phyloP scores from a whole-genome alignment of 2,888 invertebrate species.

The Drosophila parthenogenetica region DNA sequence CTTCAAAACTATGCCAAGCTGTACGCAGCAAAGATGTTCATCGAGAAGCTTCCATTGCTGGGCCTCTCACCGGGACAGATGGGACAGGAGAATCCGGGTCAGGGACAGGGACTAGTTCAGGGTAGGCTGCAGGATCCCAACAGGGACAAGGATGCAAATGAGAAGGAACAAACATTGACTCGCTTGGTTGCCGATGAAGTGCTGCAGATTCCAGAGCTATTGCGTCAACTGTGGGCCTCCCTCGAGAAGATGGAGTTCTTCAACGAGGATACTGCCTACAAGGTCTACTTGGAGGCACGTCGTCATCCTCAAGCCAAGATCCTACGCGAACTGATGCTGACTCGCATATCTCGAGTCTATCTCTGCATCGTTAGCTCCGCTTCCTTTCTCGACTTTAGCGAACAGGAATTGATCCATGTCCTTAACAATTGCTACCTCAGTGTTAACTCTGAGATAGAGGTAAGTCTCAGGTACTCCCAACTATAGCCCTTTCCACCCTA shows the following conservation, averaged over 20 bases:
- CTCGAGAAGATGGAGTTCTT: conserved; percentile 67
- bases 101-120: not conserved
- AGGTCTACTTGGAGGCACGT: conserved; percentile 62
- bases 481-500: too few species aligned
- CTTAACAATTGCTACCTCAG: conserved; percentile 64
- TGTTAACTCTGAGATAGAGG: conserved; percentile 71
- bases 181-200: conserved; percentile 60
- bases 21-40: conserved; percentile 60
- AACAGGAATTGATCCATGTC: conserved; percentile 58
- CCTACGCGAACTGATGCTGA: conserved; percentile 62
- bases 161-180: conserved; percentile 33
- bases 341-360: conserved; percentile 66
- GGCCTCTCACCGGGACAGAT: not conserved
- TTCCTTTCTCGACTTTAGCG: conserved; percentile 60
- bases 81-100: too few species aligned
- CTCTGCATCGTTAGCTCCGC: conserved; percentile 65
- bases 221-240: conserved; percentile 60
- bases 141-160: not conserved
- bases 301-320: conserved; percentile 57
- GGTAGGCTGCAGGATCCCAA: not conserved
- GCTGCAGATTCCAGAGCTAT: conserved; percentile 56
- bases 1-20: conserved; percentile 64
- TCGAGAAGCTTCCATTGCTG: conserved; percentile 58
- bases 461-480: conserved; percentile 1
- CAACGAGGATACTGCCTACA: conserved; percentile 67